phyloP scores from a whole-genome alignment of 1,140 invertebrate genomes.

The Metopolophium dirhodum region DNA sequence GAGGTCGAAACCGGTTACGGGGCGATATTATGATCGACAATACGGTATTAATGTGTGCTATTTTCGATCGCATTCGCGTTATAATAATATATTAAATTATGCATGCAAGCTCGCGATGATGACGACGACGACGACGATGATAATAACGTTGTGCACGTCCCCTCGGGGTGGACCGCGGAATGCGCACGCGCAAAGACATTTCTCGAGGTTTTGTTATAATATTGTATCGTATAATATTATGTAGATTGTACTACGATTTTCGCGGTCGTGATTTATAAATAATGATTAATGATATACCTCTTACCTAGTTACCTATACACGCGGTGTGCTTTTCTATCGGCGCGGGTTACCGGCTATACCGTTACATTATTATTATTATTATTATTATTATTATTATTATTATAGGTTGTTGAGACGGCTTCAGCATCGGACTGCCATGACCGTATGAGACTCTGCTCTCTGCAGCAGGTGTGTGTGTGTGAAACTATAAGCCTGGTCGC shows the following conservation, averaged over 20 bases:
- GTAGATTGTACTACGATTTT: neutral
- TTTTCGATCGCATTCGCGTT: neutral
- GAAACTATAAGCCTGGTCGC: neutral
- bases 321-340: neutral
- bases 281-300: neutral
- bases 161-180: neutral
- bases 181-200: neutral
- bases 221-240: neutral
- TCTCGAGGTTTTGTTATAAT: neutral
- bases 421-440: neutral
- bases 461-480: neutral
- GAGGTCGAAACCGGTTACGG: no score
- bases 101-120: neutral
- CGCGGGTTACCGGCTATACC: neutral
- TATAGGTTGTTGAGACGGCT: neutral
- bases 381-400: neutral
- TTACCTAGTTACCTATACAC: neutral
- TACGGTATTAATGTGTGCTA: neutral
- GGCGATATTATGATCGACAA: no score
- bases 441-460: neutral
- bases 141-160: neutral
- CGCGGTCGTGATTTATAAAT: neutral
- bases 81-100: neutral
- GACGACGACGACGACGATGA: neutral
- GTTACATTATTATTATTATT: neutral